A percentile compares a stretch with the other conserved stretches of the same genome.
Evolutionary conservation across 2,113 vertebrate species (phyloP).

Genomic region (Myotis yumanensis): DNA sequence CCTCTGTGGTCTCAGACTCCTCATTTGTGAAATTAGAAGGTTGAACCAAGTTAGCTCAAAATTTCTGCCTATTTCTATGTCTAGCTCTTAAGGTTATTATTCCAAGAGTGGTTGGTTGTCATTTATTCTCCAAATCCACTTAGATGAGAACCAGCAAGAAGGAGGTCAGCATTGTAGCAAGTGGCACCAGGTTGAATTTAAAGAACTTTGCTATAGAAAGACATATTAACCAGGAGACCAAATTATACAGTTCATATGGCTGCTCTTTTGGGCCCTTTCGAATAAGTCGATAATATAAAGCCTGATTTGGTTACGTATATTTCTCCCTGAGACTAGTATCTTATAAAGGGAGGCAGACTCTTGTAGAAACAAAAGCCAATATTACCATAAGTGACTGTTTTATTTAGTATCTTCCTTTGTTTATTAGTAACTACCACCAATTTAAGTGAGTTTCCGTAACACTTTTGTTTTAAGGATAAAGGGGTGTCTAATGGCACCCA

Average conservation of each 20-base stretch:
- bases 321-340: not conserved
- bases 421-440: not conserved
- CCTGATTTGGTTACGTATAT: not conserved
- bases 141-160: slow-evolving; percentile 8
- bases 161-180: not conserved
- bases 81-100: slow-evolving; percentile 1
- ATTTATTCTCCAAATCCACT: slow-evolving; percentile 45
- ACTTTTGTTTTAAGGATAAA: not conserved
- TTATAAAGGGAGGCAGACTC: not conserved
- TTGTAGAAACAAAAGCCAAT: not conserved
- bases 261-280: not conserved
- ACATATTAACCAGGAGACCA: not conserved
- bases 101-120: slow-evolving; percentile 13
- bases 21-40: slow-evolving; percentile 58
- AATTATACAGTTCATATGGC: not conserved
- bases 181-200: not conserved
- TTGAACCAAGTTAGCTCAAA: not conserved
- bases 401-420: not conserved
- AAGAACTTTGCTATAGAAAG: not conserved
- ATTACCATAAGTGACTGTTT: not conserved
- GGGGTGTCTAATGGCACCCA: not conserved
- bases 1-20: slow-evolving; percentile 31
- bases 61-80: slow-evolving; percentile 16
- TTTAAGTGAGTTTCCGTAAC: not conserved
- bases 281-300: not conserved